Base-by-base conservation (phyloP, 2,888 invertebrate genomes). In the Liodrosophila aerea region DNA sequence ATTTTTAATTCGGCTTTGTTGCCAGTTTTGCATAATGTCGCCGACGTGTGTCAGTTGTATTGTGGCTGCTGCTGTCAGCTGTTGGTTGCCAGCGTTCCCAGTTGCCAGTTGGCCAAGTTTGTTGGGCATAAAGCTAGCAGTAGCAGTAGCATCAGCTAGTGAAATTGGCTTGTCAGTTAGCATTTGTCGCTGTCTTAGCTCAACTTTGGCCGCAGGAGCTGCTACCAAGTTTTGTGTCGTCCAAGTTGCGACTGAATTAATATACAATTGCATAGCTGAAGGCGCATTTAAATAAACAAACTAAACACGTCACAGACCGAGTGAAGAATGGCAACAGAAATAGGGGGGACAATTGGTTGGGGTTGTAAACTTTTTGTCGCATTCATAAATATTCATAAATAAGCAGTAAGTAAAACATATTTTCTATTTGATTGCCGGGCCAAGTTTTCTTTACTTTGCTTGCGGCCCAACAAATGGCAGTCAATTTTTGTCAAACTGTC, bases 321-420 rank as follows among this genome's bases (percentile, higher is more conserved):
- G 49, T 40, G 29, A 13, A 30, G 33, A 34, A 13, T 37, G 50
- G n/a, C n/a, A 13, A n/a, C n/a, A n/a, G n/a, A n/a, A 44, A 27
- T 22, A n/a, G n/a, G 34, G 40, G 27, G 27, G 34, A 29, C 36
- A 30, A 29, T 11, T 27, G n/a, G 29, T 22, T 30, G 15, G 41
- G 12, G 13, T 49, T 43, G 51, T 44, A 34, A 73, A 85, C 78
- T 73, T 85, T 82, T 81, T 82, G 76, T 67, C 83, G 80, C 76
- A 69, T 73, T 85, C 83, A 82, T 82, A 85, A 83, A 83, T 85
- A 83, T 82, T 85, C 84, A 85, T 83, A 83, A 83, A 85, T 75
- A 64, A 66, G 61, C 72, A 62, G 66, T 66, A 72, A 70, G 69
- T 66, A 72, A 73, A 85, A 74, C 85, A 85, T 83, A 83, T 83